These are phyloP conservation scores for Chiloscyllium plagiosum DNA, from an alignment of 2,113 vertebrate genomes.

Conservation along the genomic window DNA sequence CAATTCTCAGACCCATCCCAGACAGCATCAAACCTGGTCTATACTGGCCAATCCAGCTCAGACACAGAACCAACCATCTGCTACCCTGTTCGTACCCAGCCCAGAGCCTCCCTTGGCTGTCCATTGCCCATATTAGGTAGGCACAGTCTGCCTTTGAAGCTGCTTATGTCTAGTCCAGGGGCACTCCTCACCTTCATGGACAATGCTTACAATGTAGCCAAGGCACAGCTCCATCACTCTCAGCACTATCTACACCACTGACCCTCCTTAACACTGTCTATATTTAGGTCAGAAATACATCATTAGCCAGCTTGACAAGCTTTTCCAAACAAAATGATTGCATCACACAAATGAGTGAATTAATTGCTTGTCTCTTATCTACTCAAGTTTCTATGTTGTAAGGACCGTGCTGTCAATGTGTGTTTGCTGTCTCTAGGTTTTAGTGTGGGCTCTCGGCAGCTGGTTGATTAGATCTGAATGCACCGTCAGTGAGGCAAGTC, in stretches of 20 bases:
- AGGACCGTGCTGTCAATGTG: not conserved
- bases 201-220: not conserved
- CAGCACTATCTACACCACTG: not conserved
- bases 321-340: not conserved
- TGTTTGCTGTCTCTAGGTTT: not conserved
- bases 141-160: not conserved
- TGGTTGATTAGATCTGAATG: not conserved
- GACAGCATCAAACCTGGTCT: not conserved
- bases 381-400: not conserved
- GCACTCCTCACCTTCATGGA: not conserved
- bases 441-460: not conserved
- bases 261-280: not conserved
- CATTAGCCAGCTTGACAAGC: not conserved
- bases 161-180: not conserved
- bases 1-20: too few species aligned
- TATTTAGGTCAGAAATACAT: not conserved
- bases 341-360: not conserved
- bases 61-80: not conserved
- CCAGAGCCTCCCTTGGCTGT: not conserved
- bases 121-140: not conserved
- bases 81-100: not conserved
- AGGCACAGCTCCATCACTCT: not conserved
- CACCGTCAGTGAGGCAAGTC: not conserved
- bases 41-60: not conserved
- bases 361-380: not conserved